phyloP scores from a whole-genome alignment of 1,140 invertebrate genomes.

The Chelonus insularis region DNA sequence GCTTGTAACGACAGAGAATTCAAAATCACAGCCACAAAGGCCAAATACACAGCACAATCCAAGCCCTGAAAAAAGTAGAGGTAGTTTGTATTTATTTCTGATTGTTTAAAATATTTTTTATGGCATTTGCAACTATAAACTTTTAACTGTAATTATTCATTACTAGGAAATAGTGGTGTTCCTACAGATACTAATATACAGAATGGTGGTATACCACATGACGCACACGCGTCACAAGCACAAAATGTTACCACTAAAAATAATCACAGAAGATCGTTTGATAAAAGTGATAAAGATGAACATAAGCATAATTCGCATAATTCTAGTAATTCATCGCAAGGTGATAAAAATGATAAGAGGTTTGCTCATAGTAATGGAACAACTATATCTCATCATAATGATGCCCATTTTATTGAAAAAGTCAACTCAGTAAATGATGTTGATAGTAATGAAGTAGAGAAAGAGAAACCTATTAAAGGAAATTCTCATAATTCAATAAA shows the following conservation, averaged over 20 bases:
- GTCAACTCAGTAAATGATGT: conserved; percentile 64
- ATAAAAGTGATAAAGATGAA: conserved; percentile 59
- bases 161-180: conserved; percentile 42
- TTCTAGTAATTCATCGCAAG: conserved; percentile 45
- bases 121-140: no score
- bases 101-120: no score
- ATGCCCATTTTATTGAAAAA: conserved; percentile 63
- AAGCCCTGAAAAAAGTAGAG: conserved; percentile 63
- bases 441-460: conserved; percentile 62
- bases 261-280: conserved; percentile 62
- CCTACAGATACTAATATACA: conserved; percentile 52
- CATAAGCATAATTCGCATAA: conserved; percentile 54
- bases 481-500: conserved; percentile 49
- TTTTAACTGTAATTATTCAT: no score
- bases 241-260: conserved; percentile 55
- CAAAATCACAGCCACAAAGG: conserved; percentile 57
- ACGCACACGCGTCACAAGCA: conserved; percentile 44
- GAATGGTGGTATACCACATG: conserved; percentile 56
- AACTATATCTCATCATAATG: conserved; percentile 50
- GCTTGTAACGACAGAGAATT: conserved; percentile 47
- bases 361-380: conserved; percentile 61
- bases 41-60: conserved; percentile 56
- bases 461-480: conserved; percentile 60
- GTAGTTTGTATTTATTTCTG: conserved; percentile 59
- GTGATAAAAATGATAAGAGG: conserved; percentile 57